Evolutionary conservation across 2,888 invertebrate genomes (phyloP).

Genomic region (Callinectes sapidus): DNA sequence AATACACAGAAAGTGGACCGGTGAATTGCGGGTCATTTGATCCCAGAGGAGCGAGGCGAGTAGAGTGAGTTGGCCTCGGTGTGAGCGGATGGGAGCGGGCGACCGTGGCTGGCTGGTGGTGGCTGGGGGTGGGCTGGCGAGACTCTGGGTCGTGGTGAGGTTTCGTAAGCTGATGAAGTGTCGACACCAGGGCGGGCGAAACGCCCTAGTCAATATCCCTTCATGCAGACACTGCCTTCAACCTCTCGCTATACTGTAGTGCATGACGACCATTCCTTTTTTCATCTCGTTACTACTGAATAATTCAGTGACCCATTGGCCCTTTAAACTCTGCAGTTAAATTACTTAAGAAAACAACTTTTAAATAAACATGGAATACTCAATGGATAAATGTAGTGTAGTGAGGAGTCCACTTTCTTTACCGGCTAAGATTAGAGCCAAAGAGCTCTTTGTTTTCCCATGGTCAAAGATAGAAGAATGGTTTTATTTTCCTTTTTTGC

Average conservation of each 20-base stretch:
- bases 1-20: background rate
- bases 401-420: background rate
- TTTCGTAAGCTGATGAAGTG: slow-evolving; percentile 51
- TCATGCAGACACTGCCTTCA: background rate
- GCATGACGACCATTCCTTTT: background rate
- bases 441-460: background rate
- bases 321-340: background rate
- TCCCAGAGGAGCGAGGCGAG: slow-evolving; percentile 24
- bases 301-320: background rate
- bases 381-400: background rate
- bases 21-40: slow-evolving; percentile 28
- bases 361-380: background rate
- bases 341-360: background rate
- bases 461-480: background rate
- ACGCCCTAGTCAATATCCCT: slow-evolving; percentile 41
- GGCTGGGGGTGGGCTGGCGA: slow-evolving; percentile 42
- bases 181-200: slow-evolving; percentile 29
- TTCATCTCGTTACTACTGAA: background rate
- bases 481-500: background rate
- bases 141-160: slow-evolving; percentile 32
- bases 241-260: background rate
- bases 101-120: slow-evolving; percentile 27
- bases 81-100: slow-evolving; percentile 19
- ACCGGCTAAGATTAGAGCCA: background rate
- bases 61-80: slow-evolving; percentile 26